phyloP scores from a whole-genome alignment of 2,888 invertebrate species.

The Cataglyphis altisquamis region DNA sequence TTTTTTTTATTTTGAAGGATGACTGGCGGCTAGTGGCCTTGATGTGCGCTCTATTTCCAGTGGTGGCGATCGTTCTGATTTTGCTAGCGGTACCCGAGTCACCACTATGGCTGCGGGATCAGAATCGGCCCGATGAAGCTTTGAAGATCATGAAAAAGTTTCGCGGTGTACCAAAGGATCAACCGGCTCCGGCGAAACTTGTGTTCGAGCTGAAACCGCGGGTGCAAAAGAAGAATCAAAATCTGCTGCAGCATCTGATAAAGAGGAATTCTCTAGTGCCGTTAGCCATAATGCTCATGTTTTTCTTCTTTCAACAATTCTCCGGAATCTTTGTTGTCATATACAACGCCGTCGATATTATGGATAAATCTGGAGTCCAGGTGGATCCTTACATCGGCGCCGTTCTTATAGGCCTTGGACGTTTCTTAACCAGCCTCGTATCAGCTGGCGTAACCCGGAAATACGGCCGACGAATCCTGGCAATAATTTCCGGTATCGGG shows the following conservation, averaged over 20 bases:
- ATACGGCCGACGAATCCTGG: conserved; percentile 88
- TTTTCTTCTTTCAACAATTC: conserved; percentile 88
- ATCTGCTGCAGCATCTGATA: conserved; percentile 79
- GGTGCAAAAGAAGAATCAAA: conserved; percentile 70
- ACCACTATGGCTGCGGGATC: conserved; percentile 87
- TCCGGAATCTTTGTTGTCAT: conserved; percentile 88
- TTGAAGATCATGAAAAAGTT: conserved; percentile 85
- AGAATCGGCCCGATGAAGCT: conserved; percentile 87
- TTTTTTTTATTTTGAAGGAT: conserved; percentile 81
- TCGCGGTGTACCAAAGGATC: conserved; percentile 82
- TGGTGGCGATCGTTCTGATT: conserved; percentile 84
- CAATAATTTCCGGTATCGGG: conserved; percentile 88
- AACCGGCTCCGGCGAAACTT: conserved; percentile 68
- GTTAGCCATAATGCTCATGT: conserved; percentile 86
- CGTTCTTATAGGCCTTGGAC: conserved; percentile 87
- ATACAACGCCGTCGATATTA: conserved; percentile 88
- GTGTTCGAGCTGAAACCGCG: conserved; percentile 70
- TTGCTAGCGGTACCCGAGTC: conserved; percentile 87
- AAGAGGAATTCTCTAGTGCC: conserved; percentile 86
- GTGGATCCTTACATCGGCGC: conserved; percentile 87
- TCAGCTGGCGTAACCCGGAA: conserved; percentile 87
- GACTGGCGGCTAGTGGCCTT: conserved; percentile 86
- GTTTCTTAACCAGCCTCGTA: conserved; percentile 86
- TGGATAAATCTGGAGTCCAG: conserved; percentile 86
- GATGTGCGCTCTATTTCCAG: conserved; percentile 86